Evolutionary conservation across 2,797 vertebrate genomes (phyloP).

Genomic region (Diplodus puntazzo): DNA sequence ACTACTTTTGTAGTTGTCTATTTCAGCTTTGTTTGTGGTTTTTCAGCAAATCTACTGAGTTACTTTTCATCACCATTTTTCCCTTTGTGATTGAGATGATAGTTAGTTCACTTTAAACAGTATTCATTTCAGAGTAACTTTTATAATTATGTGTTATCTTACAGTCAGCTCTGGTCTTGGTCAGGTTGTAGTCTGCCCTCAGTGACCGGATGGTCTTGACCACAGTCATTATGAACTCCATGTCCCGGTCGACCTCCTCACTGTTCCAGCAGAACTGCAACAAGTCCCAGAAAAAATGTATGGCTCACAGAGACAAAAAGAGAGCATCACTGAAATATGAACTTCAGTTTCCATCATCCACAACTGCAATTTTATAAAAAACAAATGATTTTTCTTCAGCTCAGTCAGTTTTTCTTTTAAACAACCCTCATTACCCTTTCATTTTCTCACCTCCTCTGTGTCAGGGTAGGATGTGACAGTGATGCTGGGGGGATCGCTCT

Average conservation of each 20-base stretch:
- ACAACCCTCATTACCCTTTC: background rate
- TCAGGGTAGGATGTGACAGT: conserved; percentile 88
- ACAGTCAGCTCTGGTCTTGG: conserved; percentile 92
- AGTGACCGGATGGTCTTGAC: conserved; percentile 90
- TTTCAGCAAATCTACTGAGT: too few relatives aligned
- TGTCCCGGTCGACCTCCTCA: conserved; percentile 85
- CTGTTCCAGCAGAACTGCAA: conserved; percentile 91
- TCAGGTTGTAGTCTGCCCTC: conserved; percentile 93
- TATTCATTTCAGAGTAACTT: background rate
- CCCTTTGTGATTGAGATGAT: background rate
- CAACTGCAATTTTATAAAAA: background rate
- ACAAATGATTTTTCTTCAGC: background rate
- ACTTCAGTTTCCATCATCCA: background rate
- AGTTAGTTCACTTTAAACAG: background rate
- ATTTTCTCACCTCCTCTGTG: conserved; percentile 80
- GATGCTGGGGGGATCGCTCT: conserved; percentile 85
- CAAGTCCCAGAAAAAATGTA: conserved; percentile 14
- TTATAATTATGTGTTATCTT: conserved; percentile 66
- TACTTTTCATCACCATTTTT: background rate
- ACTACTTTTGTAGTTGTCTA: too few relatives aligned
- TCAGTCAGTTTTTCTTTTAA: background rate
- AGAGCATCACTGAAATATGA: background rate
- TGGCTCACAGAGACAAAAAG: background rate
- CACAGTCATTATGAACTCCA: conserved; percentile 90
- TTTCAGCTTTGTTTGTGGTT: too few relatives aligned